phyloP scores from a whole-genome alignment of 1,140 invertebrate genomes.

The Ceratosolen fusciceps region DNA sequence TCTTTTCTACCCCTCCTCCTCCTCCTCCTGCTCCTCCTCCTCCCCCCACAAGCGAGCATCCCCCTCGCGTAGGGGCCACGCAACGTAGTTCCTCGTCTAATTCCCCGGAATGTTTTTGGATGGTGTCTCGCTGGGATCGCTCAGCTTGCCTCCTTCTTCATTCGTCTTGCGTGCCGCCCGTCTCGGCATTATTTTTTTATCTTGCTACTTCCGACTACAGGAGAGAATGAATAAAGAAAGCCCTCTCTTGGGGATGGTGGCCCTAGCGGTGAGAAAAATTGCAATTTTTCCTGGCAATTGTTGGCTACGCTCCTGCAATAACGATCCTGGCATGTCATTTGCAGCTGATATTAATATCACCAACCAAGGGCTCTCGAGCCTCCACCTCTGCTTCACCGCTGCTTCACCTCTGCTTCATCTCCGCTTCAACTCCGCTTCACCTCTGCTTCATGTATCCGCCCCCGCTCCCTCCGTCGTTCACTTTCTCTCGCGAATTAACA shows the following conservation, averaged over 20 bases:
- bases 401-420: not conserved
- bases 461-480: too few relatives aligned
- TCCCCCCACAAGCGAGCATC: not conserved
- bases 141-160: slow-evolving; percentile 63
- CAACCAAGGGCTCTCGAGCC: not conserved
- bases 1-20: too few relatives aligned
- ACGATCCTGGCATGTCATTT: not conserved
- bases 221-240: slow-evolving; percentile 30
- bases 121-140: slow-evolving; percentile 62
- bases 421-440: not conserved
- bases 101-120: slow-evolving; percentile 65
- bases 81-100: slow-evolving; percentile 61
- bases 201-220: slow-evolving; percentile 17
- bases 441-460: too few relatives aligned
- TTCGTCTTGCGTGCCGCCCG: slow-evolving; percentile 42
- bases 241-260: not conserved
- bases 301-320: not conserved
- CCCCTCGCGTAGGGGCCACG: slow-evolving; percentile 37
- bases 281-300: slow-evolving; percentile 8
- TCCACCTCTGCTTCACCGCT: not conserved
- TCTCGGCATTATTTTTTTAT: slow-evolving; percentile 35
- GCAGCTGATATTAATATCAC: not conserved
- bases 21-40: slow-evolving; percentile 11
- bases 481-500: not conserved
- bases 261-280: slow-evolving; percentile 7